Evolutionary conservation across 2,113 vertebrate species (phyloP).

Genomic region (Laterallus jamaicensis): DNA sequence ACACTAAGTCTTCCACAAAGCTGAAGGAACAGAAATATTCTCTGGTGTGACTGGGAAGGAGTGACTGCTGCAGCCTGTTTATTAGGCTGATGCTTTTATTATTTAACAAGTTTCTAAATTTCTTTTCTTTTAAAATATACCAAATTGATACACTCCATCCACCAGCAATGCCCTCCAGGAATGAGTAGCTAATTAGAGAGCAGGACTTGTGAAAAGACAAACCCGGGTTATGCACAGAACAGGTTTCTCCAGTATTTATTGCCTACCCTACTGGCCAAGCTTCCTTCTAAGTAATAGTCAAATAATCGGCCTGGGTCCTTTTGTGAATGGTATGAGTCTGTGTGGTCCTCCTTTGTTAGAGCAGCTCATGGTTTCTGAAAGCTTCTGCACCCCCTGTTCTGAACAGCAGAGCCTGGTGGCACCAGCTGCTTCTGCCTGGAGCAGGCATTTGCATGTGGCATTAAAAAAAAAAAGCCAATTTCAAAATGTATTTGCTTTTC

Average conservation of each 20-base stretch:
- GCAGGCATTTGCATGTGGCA: slow-evolving; percentile 52
- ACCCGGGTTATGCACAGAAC: slow-evolving; percentile 46
- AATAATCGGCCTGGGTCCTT: slow-evolving; percentile 65
- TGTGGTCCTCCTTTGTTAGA: slow-evolving; percentile 75
- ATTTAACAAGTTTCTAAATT: neutral
- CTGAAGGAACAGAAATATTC: neutral
- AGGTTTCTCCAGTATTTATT: slow-evolving; percentile 70
- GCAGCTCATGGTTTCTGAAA: slow-evolving; percentile 62
- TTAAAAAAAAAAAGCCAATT: slow-evolving; percentile 19
- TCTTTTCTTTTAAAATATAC: neutral
- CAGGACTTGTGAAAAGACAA: slow-evolving; percentile 59
- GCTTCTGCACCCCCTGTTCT: slow-evolving; percentile 56
- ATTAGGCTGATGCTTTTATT: neutral
- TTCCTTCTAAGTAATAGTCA: slow-evolving; percentile 67
- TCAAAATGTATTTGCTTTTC: slow-evolving; percentile 48
- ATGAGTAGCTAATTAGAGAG: slow-evolving; percentile 63
- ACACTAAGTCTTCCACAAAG: neutral
- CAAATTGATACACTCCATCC: slow-evolving; percentile 37
- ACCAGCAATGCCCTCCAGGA: slow-evolving; percentile 55
- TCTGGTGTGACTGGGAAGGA: neutral
- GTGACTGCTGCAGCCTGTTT: neutral
- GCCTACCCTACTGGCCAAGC: slow-evolving; percentile 44
- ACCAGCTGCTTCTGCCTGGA: slow-evolving; percentile 69
- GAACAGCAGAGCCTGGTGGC: slow-evolving; percentile 60
- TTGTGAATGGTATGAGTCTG: slow-evolving; percentile 66